Percentiles rank a stretch among this genome's conserved stretches.
phyloP scores from a whole-genome alignment of 1,140 invertebrate genomes.

The Lerema accius region DNA sequence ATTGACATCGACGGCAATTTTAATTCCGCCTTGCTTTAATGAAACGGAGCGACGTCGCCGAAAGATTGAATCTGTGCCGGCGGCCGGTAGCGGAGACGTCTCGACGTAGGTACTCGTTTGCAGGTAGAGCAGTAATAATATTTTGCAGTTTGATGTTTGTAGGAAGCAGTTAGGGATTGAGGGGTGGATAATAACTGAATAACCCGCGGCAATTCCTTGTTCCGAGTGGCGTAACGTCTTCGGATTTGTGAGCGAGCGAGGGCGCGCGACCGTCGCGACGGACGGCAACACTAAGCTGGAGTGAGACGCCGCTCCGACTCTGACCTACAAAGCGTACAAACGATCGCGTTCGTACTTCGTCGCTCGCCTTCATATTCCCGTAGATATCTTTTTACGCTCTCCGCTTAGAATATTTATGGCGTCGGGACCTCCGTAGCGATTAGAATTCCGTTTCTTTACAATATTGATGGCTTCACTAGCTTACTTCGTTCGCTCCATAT shows the following conservation, averaged over 20 bases:
- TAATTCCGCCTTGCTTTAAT: slow-evolving; percentile 36
- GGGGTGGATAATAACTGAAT: slow-evolving; percentile 66
- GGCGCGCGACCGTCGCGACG: slow-evolving; percentile 44
- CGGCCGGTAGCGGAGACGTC: slow-evolving; percentile 38
- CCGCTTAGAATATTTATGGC: slow-evolving; percentile 71
- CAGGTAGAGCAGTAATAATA: slow-evolving; percentile 65
- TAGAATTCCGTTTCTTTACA: slow-evolving; percentile 73
- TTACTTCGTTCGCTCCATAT: slow-evolving; percentile 59
- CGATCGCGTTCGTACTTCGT: not conserved
- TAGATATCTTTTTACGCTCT: slow-evolving; percentile 62
- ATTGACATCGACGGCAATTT: slow-evolving; percentile 35
- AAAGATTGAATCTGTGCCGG: slow-evolving; percentile 55
- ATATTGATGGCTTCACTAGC: slow-evolving; percentile 64
- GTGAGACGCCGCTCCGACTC: slow-evolving; percentile 49
- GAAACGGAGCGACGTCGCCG: slow-evolving; percentile 31
- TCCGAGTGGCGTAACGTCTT: slow-evolving; percentile 47
- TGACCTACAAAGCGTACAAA: slow-evolving; percentile 61
- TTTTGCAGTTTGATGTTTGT: slow-evolving; percentile 71
- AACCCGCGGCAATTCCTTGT: slow-evolving; percentile 50
- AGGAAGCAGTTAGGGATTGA: slow-evolving; percentile 45
- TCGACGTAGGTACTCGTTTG: slow-evolving; percentile 50
- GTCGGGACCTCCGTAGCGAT: slow-evolving; percentile 59
- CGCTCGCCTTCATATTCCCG: slow-evolving; percentile 46
- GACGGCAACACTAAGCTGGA: slow-evolving; percentile 56
- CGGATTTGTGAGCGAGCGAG: slow-evolving; percentile 47